These are phyloP conservation scores for Leiothrix lutea DNA, from an alignment of 2,113 vertebrate genomes.

Conservation along the genomic window DNA sequence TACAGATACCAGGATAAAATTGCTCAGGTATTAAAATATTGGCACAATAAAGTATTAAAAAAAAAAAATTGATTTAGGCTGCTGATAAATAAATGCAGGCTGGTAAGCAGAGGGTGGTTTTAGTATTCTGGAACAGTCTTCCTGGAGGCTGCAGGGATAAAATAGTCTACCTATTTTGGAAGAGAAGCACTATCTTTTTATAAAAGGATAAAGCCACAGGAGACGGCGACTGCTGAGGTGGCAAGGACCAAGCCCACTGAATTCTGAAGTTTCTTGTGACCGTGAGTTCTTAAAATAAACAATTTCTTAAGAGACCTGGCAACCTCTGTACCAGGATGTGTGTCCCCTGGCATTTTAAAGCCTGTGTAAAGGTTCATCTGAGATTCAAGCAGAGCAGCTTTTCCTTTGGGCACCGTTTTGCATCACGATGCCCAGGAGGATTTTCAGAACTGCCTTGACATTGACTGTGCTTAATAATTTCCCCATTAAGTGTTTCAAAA, in stretches of 20 bases:
- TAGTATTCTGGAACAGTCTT: slow-evolving; percentile 26
- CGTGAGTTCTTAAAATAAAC: slow-evolving; percentile 4
- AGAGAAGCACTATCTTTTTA: slow-evolving; percentile 11
- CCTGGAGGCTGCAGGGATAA: background rate
- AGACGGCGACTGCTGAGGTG: background rate
- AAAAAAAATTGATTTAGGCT: background rate
- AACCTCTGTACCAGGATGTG: background rate
- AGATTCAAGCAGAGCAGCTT: background rate
- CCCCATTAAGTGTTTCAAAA: background rate
- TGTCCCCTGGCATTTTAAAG: background rate
- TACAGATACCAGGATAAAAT: background rate
- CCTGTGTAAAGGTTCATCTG: background rate
- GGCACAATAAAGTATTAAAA: background rate
- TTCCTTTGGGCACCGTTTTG: background rate
- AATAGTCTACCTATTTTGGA: slow-evolving; percentile 40
- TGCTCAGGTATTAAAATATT: background rate
- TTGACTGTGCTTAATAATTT: background rate
- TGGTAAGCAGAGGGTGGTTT: background rate
- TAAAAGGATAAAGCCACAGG: slow-evolving; percentile 36
- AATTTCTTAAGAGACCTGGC: background rate
- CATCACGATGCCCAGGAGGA: background rate
- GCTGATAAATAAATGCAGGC: background rate
- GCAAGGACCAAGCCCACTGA: background rate
- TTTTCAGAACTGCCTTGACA: slow-evolving; percentile 2
- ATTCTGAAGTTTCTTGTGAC: slow-evolving; percentile 22